Conservation (phyloP, 2,888 invertebrate species). For the Tuta absoluta region DNA sequence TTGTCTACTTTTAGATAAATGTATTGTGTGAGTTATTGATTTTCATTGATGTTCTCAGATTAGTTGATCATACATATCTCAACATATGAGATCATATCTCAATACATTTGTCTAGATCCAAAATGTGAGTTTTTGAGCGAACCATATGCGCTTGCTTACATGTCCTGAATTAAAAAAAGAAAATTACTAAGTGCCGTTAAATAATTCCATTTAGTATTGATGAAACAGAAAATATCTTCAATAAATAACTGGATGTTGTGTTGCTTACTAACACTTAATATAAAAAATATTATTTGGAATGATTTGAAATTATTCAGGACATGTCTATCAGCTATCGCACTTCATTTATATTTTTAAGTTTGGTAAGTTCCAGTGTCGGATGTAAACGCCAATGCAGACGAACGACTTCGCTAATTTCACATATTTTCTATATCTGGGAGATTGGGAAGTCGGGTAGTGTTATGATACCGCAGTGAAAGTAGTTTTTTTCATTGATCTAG, state of each 20-base stretch:
- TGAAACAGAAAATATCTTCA: neutral
- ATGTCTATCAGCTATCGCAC: neutral
- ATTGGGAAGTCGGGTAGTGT: no score
- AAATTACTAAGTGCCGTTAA: neutral
- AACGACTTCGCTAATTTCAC: neutral
- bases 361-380: neutral
- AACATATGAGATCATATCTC: neutral
- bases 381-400: neutral
- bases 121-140: neutral
- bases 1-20: no score
- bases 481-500: no score
- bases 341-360: neutral
- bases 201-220: no score
- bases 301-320: neutral
- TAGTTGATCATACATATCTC: no score
- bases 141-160: conserved; percentile 5
- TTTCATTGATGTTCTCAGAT: no score
- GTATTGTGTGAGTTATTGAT: no score
- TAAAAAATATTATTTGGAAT: no score
- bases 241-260: no score
- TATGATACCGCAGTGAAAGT: no score
- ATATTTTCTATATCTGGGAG: no score
- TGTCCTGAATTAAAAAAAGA: conserved; percentile 5
- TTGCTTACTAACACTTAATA: no score
- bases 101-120: neutral